These are phyloP conservation scores for human (Homo sapiens) DNA, from an alignment of 2,113 vertebrate genomes.

Conservation along the genomic window GRCh38 chr1:55582501-55583000, in stretches of 20 bases:
- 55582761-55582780: no score
- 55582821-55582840: neutral
- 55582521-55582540: neutral
- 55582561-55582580: neutral
- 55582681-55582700: neutral
- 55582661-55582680: neutral
- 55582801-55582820: neutral
- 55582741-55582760: neutral
- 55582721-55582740: neutral
- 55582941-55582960: neutral
- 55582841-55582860: neutral
- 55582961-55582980: neutral
- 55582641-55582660: neutral
- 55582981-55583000: neutral
- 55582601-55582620: neutral
- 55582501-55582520: neutral
- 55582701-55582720: neutral
- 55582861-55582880: neutral
- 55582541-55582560: neutral
- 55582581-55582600: neutral
- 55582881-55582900: accelerated
- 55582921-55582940: neutral
- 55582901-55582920: neutral
- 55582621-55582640: neutral
- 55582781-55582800: neutral